These are phyloP conservation scores for Rhizoglyphus robini DNA, from an alignment of 1,140 invertebrate species.

Conservation along the genomic window DNA sequence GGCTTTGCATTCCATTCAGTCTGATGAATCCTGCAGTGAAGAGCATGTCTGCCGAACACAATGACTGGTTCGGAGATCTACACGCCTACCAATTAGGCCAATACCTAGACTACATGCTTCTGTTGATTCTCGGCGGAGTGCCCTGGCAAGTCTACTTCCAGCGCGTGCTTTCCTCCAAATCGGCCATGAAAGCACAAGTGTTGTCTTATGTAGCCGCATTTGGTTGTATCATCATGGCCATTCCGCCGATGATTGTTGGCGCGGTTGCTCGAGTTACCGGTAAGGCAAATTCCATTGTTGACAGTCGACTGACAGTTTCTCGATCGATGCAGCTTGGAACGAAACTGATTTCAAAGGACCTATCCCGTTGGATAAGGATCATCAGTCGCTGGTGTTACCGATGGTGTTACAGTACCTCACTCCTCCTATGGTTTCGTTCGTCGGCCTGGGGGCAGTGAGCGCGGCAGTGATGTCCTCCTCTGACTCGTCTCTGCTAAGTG, in stretches of 20 bases:
- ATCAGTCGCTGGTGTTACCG: slow-evolving; percentile 85
- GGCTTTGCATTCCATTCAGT: slow-evolving; percentile 95
- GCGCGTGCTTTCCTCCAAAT: slow-evolving; percentile 85
- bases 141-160: slow-evolving; percentile 99
- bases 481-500: slow-evolving; percentile 89
- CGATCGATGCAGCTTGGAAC: slow-evolving; percentile 61
- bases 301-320: slow-evolving; percentile 4
- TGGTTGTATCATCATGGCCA: slow-evolving; percentile 89
- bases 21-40: slow-evolving; percentile 66
- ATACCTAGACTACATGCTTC: slow-evolving; percentile 78
- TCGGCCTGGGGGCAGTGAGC: slow-evolving; percentile 92
- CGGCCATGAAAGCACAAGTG: slow-evolving; percentile 75
- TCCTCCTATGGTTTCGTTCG: slow-evolving; percentile 78
- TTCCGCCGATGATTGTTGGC: slow-evolving; percentile 88
- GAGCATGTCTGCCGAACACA: slow-evolving; percentile 58
- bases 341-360: slow-evolving; percentile 58
- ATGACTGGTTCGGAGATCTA: slow-evolving; percentile 70
- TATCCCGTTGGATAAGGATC: slow-evolving; percentile 51
- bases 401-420: slow-evolving; percentile 92
- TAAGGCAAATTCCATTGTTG: slow-evolving; percentile 35
- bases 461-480: slow-evolving; percentile 97
- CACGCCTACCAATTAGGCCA: slow-evolving; percentile 58
- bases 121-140: slow-evolving; percentile 91
- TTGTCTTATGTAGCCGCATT: slow-evolving; percentile 90
- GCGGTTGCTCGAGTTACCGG: slow-evolving; percentile 87